Conservation (phyloP, 2,888 invertebrate genomes). For the Alviniconcha strummeri region DNA sequence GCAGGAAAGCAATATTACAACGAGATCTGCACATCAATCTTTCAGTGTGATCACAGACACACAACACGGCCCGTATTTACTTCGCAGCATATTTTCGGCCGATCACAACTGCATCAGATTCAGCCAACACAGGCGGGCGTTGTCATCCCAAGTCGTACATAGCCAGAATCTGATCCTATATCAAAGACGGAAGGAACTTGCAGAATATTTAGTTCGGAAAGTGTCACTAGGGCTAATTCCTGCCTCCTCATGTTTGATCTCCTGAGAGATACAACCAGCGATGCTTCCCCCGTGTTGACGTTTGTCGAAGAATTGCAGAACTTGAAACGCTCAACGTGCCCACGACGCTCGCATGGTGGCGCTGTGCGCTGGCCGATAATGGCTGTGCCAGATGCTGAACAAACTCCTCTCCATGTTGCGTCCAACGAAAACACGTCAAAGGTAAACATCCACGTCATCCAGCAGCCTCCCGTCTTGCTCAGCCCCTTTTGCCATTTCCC, state of each 20-base stretch:
- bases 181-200: not conserved
- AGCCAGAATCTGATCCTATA: not conserved
- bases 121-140: too few species aligned
- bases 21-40: too few species aligned
- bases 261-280: not conserved
- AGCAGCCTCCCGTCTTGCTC: not conserved
- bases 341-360: too few species aligned
- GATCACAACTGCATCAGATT: too few species aligned
- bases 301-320: not conserved
- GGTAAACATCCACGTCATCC: slow-evolving; percentile 8
- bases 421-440: slow-evolving; percentile 5
- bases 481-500: not conserved
- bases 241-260: slow-evolving; percentile 2
- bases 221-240: not conserved
- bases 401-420: slow-evolving; percentile 3
- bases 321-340: too few species aligned
- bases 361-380: not conserved
- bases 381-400: not conserved
- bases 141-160: too few species aligned
- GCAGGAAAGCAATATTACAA: too few species aligned
- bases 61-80: too few species aligned
- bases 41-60: too few species aligned
- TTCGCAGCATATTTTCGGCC: too few species aligned
- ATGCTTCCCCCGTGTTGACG: not conserved
- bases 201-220: not conserved